Conservation (phyloP, 2,888 invertebrate species). For the Hermaeophaga mercurialis region DNA sequence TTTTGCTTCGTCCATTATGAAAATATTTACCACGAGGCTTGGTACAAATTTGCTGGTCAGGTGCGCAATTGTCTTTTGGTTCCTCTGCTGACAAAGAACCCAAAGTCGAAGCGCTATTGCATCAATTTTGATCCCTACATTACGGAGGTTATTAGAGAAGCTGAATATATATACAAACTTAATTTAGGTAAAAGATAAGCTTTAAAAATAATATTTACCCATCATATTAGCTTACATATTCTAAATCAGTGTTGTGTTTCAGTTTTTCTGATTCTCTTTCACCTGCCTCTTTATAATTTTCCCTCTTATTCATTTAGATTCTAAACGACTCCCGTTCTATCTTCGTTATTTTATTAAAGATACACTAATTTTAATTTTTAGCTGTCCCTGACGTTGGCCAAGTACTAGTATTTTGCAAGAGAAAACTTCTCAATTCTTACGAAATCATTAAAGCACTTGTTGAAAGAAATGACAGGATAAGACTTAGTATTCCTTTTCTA, state of each 20-base stretch:
- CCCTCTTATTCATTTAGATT: too few species aligned
- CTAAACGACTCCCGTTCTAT: background rate
- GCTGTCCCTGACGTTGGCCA: constrained; percentile 78
- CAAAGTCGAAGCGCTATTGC: constrained; percentile 66
- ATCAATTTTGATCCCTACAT: constrained; percentile 78
- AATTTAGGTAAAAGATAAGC: constrained; percentile 61
- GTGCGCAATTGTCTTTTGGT: constrained; percentile 70
- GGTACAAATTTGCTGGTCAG: constrained; percentile 77
- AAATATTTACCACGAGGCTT: constrained; percentile 79
- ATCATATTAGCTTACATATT: background rate
- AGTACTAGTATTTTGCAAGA: constrained; percentile 74
- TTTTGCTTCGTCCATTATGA: constrained; percentile 84
- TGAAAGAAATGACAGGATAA: constrained; percentile 65
- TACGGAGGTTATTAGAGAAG: constrained; percentile 75
- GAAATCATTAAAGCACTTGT: constrained; percentile 68
- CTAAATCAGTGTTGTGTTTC: background rate
- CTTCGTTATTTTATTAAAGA: too few species aligned
- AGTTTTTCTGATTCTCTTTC: background rate
- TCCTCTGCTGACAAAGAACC: constrained; percentile 73
- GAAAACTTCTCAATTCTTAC: constrained; percentile 67
- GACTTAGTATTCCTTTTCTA: constrained; percentile 67
- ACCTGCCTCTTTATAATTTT: background rate
- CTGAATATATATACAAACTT: constrained; percentile 81
- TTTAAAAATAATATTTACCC: background rate
- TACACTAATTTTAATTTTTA: constrained; percentile 42